Evolutionary conservation across 2,797 vertebrate species (phyloP).

Genomic region (Dendrocincla fuliginosa): DNA sequence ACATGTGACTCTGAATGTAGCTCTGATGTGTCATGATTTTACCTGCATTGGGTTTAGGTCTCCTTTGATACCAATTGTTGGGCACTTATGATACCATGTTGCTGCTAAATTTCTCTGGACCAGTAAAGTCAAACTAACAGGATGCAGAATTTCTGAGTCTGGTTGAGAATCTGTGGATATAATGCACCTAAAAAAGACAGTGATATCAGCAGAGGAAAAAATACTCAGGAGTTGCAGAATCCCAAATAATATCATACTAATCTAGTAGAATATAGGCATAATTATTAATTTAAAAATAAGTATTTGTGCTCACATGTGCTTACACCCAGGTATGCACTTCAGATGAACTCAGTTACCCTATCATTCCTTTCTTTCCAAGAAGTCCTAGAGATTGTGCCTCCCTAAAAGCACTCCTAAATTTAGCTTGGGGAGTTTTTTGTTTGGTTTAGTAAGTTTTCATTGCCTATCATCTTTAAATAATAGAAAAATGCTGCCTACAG

Average conservation of each 20-base stretch:
- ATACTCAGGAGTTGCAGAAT: neutral
- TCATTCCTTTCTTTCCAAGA: neutral
- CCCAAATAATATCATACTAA: neutral
- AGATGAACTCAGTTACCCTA: neutral
- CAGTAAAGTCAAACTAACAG: conserved; percentile 88
- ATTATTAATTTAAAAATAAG: neutral
- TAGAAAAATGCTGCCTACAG: neutral
- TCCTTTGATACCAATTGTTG: conserved; percentile 86
- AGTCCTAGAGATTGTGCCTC: neutral
- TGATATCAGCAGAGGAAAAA: neutral
- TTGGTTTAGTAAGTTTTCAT: neutral
- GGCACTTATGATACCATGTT: conserved; percentile 87
- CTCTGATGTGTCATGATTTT: neutral
- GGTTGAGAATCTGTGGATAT: conserved; percentile 58
- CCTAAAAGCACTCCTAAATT: neutral
- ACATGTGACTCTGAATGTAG: neutral
- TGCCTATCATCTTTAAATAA: neutral
- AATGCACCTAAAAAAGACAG: conserved; percentile 66
- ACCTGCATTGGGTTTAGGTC: conserved; percentile 95
- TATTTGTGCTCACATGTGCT: neutral
- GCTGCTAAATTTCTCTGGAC: conserved; percentile 91
- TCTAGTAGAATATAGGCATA: neutral
- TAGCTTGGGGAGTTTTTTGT: neutral
- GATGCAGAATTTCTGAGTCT: conserved; percentile 85
- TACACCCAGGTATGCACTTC: neutral